phyloP scores from a whole-genome alignment of 2,888 invertebrate species.

The Himalopsyche tibetana region DNA sequence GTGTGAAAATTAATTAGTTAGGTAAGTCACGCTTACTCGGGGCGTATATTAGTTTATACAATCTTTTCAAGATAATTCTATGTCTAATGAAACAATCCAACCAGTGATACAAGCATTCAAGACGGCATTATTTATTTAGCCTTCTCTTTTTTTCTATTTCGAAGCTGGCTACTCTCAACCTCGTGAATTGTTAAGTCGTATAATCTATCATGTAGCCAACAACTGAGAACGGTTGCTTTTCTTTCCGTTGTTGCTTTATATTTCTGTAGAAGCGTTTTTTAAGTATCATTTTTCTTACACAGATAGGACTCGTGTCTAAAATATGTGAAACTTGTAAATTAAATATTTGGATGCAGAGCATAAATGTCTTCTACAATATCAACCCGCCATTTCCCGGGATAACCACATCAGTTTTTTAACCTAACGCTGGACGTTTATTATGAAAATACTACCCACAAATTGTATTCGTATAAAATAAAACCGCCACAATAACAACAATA shows the following conservation, averaged over 20 bases:
- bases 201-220: slow-evolving; percentile 30
- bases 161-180: slow-evolving; percentile 12
- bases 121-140: slow-evolving; percentile 24
- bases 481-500: too few species aligned
- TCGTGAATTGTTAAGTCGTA: slow-evolving; percentile 26
- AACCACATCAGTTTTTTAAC: too few species aligned
- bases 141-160: not conserved
- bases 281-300: too few species aligned
- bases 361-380: too few species aligned
- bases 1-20: not conserved
- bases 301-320: too few species aligned
- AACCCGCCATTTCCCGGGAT: too few species aligned
- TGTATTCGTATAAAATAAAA: too few species aligned
- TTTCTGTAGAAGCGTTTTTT: not conserved
- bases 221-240: slow-evolving; percentile 8
- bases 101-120: slow-evolving; percentile 26
- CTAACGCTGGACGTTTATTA: too few species aligned
- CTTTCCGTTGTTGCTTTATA: not conserved
- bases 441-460: too few species aligned
- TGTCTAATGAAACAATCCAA: slow-evolving; percentile 18
- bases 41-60: slow-evolving; percentile 2
- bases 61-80: slow-evolving; percentile 20
- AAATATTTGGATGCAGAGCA: too few species aligned
- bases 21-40: not conserved
- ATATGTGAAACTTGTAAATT: too few species aligned